These are phyloP conservation scores for Bedellia somnulentella DNA, from an alignment of 2,888 invertebrate species.

Conservation along the genomic window DNA sequence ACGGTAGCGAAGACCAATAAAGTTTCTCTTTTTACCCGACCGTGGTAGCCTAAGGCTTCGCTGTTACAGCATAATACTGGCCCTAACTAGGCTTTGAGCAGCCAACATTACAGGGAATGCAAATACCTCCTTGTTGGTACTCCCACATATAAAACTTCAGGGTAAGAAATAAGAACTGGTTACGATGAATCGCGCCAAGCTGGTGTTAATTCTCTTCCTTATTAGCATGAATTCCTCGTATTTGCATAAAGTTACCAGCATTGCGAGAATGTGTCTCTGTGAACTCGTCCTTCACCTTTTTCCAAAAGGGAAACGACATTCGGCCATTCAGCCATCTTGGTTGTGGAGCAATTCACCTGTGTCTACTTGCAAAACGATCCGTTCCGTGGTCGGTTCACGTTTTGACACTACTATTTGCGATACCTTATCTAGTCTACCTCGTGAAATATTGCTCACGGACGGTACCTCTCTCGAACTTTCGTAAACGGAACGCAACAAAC, in stretches of 20 bases:
- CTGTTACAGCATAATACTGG: conserved; percentile 37
- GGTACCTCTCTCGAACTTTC: conserved; percentile 22
- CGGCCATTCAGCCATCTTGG: conserved; percentile 32
- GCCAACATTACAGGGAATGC: conserved; percentile 28
- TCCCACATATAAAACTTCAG: conserved; percentile 15
- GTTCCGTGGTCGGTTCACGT: conserved; percentile 23
- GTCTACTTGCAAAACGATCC: conserved; percentile 46
- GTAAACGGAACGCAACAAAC: conserved; percentile 10
- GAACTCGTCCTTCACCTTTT: conserved; percentile 44
- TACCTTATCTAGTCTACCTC: conserved; percentile 37
- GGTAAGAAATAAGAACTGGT: no score
- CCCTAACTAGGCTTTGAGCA: conserved; percentile 29
- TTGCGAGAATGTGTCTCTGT: conserved; percentile 13
- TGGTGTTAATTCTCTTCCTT: no score
- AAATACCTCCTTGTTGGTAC: conserved; percentile 23
- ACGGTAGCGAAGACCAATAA: conserved; percentile 48
- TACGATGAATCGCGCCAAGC: neutral
- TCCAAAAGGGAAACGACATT: conserved; percentile 29
- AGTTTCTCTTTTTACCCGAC: conserved; percentile 48
- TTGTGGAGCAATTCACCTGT: conserved; percentile 25
- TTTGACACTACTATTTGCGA: conserved; percentile 43
- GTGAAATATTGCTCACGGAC: conserved; percentile 38
- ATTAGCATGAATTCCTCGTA: conserved; percentile 1
- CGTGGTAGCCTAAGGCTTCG: conserved; percentile 30
- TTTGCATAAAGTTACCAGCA: conserved; percentile 5